These are phyloP conservation scores for Caenorhabditis becei DNA, from an alignment of 2,888 invertebrate genomes.

Conservation along the genomic window DNA sequence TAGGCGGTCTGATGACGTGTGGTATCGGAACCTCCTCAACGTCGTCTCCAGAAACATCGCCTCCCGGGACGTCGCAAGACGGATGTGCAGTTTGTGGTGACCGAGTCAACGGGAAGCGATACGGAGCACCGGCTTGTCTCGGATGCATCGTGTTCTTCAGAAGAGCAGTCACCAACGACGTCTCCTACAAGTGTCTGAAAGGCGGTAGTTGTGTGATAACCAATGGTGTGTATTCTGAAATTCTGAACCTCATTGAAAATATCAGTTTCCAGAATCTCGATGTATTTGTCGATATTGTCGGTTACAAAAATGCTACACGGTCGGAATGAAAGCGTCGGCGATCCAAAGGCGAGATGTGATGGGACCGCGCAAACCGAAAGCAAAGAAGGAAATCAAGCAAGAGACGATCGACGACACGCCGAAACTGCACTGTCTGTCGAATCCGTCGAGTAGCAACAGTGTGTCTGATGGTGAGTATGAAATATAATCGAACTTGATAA, in stretches of 20 bases:
- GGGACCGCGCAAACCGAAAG: constrained; percentile 68
- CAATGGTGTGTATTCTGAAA: constrained; percentile 50
- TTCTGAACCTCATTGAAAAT: background rate
- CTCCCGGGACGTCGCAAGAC: constrained; percentile 16
- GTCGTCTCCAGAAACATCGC: background rate
- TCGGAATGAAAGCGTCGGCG: constrained; percentile 68
- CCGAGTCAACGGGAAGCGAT: constrained; percentile 66
- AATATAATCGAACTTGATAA: background rate
- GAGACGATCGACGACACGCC: constrained; percentile 41
- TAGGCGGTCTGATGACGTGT: constrained; percentile 33
- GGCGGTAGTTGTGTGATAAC: constrained; percentile 65
- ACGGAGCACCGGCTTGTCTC: constrained; percentile 72
- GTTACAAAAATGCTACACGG: constrained; percentile 65
- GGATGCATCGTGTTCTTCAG: constrained; percentile 73
- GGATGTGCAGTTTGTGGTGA: constrained; percentile 72
- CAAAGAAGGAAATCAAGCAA: constrained; percentile 22
- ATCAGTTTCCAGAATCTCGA: constrained; percentile 59
- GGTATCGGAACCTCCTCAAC: constrained; percentile 23
- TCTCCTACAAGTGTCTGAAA: constrained; percentile 67
- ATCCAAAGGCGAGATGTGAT: constrained; percentile 70
- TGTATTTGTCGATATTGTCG: constrained; percentile 71
- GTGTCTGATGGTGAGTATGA: constrained; percentile 29
- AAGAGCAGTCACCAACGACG: constrained; percentile 68
- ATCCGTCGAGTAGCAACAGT: constrained; percentile 45
- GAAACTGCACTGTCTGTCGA: constrained; percentile 48